Percentiles rank a stretch among this genome's conserved stretches.
phyloP scores from a whole-genome alignment of 1,140 invertebrate genomes.

The Drosophila albomicans region DNA sequence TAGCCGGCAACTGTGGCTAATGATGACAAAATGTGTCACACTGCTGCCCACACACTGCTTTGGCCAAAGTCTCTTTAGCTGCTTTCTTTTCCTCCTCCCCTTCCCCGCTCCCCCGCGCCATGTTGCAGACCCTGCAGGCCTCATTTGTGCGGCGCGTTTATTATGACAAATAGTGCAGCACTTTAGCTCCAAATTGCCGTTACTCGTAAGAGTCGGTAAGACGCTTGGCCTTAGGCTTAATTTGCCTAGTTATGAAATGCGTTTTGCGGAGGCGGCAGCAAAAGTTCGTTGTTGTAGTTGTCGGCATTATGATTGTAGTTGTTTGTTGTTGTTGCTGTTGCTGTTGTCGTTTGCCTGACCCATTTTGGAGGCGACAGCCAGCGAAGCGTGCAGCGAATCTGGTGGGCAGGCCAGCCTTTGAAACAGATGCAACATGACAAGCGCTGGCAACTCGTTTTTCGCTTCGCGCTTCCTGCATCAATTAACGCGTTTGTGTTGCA shows the following conservation, averaged over 20 bases:
- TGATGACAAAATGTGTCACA: slow-evolving; percentile 84
- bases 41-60: slow-evolving; percentile 62
- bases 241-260: slow-evolving; percentile 66
- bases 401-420: slow-evolving; percentile 33
- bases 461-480: slow-evolving; percentile 75
- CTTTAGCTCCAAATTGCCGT: slow-evolving; percentile 78
- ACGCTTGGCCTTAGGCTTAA: slow-evolving; percentile 75
- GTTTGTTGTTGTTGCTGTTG: slow-evolving; percentile 10
- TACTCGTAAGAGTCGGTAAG: slow-evolving; percentile 67
- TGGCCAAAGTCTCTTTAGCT: background rate
- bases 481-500: slow-evolving; percentile 60
- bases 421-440: slow-evolving; percentile 68
- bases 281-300: slow-evolving; percentile 13
- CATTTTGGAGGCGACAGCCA: slow-evolving; percentile 58
- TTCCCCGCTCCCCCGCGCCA: background rate
- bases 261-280: slow-evolving; percentile 42
- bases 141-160: slow-evolving; percentile 71
- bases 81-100: slow-evolving; percentile 57
- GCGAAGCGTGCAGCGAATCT: slow-evolving; percentile 51
- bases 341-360: slow-evolving; percentile 63
- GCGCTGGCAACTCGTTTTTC: slow-evolving; percentile 65
- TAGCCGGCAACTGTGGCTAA: slow-evolving; percentile 82
- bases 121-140: background rate
- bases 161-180: slow-evolving; percentile 84
- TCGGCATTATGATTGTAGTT: slow-evolving; percentile 9